Percentiles rank a stretch among this genome's conserved stretches.
phyloP scores from a whole-genome alignment of 2,797 vertebrate species.

The Sebastes dallii region DNA sequence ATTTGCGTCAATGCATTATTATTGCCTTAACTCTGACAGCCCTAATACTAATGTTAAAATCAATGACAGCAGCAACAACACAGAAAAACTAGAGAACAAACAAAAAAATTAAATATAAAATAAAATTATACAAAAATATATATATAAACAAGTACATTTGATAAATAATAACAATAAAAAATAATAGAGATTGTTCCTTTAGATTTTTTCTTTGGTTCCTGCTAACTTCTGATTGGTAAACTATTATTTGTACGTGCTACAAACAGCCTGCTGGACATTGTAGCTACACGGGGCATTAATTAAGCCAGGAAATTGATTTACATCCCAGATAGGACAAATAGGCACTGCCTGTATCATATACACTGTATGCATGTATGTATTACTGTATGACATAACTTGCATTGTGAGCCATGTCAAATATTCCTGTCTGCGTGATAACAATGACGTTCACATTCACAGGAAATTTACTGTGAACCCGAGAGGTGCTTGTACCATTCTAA shows the following conservation, averaged over 20 bases:
- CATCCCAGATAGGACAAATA: neutral
- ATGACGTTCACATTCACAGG: neutral
- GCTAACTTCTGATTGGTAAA: neutral
- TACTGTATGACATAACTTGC: neutral
- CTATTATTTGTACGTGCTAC: neutral
- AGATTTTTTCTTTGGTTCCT: neutral
- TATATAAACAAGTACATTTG: too few species aligned
- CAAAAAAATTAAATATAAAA: too few species aligned
- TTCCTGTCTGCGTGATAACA: neutral
- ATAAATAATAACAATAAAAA: too few species aligned
- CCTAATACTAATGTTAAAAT: too few species aligned
- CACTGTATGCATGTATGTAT: too few species aligned
- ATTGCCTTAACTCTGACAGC: too few species aligned
- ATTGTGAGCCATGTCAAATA: neutral
- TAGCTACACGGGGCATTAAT: neutral
- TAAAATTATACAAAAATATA: too few species aligned
- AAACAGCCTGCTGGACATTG: neutral
- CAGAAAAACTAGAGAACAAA: too few species aligned
- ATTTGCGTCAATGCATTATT: too few species aligned
- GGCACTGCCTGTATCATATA: neutral
- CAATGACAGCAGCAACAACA: too few species aligned
- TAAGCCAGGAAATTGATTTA: neutral
- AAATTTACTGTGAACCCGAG: neutral
- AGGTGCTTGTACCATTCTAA: neutral
- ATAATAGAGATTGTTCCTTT: neutral